These are phyloP conservation scores for Varanus komodoensis DNA, from an alignment of 2,113 vertebrate genomes.

Conservation along the genomic window DNA sequence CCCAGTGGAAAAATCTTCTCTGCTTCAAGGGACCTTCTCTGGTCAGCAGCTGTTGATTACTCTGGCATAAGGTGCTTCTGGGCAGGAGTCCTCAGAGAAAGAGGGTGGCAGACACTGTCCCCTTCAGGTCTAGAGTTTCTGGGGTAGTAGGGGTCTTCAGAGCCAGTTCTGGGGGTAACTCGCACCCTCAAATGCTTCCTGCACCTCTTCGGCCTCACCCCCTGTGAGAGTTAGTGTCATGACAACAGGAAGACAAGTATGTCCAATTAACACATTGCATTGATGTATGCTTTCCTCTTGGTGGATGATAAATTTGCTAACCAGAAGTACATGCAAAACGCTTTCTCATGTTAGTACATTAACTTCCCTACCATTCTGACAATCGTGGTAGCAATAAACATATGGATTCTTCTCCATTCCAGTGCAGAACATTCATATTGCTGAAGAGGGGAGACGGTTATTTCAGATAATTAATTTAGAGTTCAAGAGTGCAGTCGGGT, in stretches of 20 bases:
- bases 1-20: not conserved
- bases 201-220: not conserved
- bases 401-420: not conserved
- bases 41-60: not conserved
- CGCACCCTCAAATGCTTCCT: not conserved
- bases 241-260: not conserved
- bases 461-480: not conserved
- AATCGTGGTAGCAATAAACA: not conserved
- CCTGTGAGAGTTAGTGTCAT: not conserved
- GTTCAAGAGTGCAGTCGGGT: not conserved
- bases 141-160: not conserved
- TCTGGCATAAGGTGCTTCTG: not conserved
- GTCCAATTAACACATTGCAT: not conserved
- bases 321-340: not conserved
- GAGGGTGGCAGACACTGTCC: not conserved
- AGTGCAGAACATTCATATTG: not conserved
- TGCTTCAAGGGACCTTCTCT: not conserved
- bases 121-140: not conserved
- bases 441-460: not conserved
- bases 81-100: not conserved
- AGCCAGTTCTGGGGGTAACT: not conserved
- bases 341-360: not conserved
- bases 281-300: not conserved
- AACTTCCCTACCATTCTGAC: not conserved
- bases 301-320: not conserved